Evolutionary conservation across 1,140 invertebrate species (phyloP).

Genomic region (Trachelipus rathkii): DNA sequence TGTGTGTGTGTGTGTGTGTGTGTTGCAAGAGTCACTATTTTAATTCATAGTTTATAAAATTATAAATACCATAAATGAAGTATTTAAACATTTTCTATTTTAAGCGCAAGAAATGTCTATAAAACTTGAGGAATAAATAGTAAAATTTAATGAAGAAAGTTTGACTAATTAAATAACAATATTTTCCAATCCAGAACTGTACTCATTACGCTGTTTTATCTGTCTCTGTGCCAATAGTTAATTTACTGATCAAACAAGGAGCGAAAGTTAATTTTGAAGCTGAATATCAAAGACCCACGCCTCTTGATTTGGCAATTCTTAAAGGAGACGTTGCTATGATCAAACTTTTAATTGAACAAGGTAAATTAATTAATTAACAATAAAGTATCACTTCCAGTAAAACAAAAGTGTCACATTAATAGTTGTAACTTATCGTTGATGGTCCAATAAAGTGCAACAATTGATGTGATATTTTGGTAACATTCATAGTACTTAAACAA

Average conservation of each 20-base stretch:
- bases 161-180: too few species aligned
- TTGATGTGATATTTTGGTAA: neutral
- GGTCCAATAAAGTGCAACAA: neutral
- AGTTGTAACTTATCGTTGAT: neutral
- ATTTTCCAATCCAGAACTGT: conserved; percentile 66
- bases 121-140: too few species aligned
- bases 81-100: too few species aligned
- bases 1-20: too few species aligned
- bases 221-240: conserved; percentile 70
- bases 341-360: conserved; percentile 62
- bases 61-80: too few species aligned
- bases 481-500: neutral
- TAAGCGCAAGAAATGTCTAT: too few species aligned
- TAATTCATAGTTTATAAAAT: too few species aligned
- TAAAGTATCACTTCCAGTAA: too few species aligned
- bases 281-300: conserved; percentile 69
- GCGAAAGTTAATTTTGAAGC: conserved; percentile 64
- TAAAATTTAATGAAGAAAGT: too few species aligned
- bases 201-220: conserved; percentile 77
- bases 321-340: conserved; percentile 72
- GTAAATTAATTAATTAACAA: conserved; percentile 56
- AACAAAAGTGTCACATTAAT: neutral
- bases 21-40: too few species aligned
- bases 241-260: conserved; percentile 75
- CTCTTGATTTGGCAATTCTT: conserved; percentile 75